phyloP scores from a whole-genome alignment of 2,797 vertebrate species.

The Coluber constrictor region DNA sequence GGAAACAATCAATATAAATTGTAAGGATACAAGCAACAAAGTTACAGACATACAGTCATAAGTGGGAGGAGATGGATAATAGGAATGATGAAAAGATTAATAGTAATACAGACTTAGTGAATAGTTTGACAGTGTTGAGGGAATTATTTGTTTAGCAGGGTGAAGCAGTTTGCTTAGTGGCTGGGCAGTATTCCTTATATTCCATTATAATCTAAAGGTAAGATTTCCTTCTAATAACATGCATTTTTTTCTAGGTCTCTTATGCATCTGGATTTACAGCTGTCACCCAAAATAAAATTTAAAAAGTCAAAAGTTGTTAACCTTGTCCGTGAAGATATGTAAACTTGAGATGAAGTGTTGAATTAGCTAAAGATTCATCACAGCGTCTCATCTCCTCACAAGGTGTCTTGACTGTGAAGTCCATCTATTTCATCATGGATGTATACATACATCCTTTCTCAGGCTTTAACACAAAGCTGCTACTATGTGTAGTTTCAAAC shows the following conservation, averaged over 20 bases:
- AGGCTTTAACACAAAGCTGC: neutral
- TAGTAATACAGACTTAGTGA: too few species aligned
- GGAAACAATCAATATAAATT: too few species aligned
- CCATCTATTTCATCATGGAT: neutral
- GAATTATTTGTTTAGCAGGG: too few species aligned
- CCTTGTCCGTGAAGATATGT: neutral
- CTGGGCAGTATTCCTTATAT: neutral
- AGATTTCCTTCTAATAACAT: neutral
- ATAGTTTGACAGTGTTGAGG: too few species aligned
- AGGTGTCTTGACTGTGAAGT: neutral
- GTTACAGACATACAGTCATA: too few species aligned
- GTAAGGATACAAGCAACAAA: too few species aligned
- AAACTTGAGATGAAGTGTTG: too few species aligned
- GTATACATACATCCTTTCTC: neutral
- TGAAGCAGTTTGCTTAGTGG: neutral
- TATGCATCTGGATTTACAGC: neutral
- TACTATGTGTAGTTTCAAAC: neutral
- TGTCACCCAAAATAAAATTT: slow-evolving; percentile 8
- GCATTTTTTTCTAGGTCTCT: neutral
- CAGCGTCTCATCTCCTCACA: neutral
- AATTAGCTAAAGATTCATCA: neutral
- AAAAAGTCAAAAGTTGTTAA: neutral
- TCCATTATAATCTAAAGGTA: neutral
- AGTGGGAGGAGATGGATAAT: too few species aligned
- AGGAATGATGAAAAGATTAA: too few species aligned